Base-by-base conservation (phyloP, 1,140 invertebrate species). In the Hyles vespertilio region DNA sequence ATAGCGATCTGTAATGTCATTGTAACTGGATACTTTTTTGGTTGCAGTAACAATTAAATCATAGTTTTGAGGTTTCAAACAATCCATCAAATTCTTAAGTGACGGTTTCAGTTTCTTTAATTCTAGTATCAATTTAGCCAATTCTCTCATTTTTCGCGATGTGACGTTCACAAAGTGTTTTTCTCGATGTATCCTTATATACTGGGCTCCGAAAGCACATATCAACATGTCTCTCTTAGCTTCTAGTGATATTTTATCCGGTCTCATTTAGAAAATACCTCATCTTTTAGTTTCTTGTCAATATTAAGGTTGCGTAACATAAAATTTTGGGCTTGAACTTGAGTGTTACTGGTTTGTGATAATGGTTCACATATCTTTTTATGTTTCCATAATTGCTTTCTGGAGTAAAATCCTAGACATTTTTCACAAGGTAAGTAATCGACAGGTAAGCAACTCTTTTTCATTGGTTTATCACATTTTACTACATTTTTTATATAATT, bases 201-300 rank as follows among this genome's bases (percentile, higher is more conserved):
- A 79, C 49, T 67, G 61, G 32, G 64, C 52, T 45, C 68, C 74
- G 47, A 72, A 73, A 9, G 66, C 67, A 64, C 78, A 79, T 54
- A 79, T 77, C 36, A 78, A 66, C 4, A 32, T 2, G 65, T 77
- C 70, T 61, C 47, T 49, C 62, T 74, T 71, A 4, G 70, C 72
- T 33, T 67, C n/a, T 45, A 67, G 54, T 55, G 58, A 67, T 61
- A 45, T 63, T 51, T 63, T 68, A 34, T 68, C 61, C 3, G 65
- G 51, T 47, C 53, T 44, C 58, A 68, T 58, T 56, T 47, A 8
- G 40, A 59, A 63, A 68, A 68, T 61, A 63, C 52, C 32, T 44
- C 56, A 40, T 68, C 58, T 33, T 58, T 68, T 32, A 68, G 65
- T 56, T 67, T 67, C 57, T 59, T 45, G 40, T 69, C 67, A 8